Conservation (phyloP, 1,140 invertebrate species). For the Pachyrhynchus sulphureomaculatus region DNA sequence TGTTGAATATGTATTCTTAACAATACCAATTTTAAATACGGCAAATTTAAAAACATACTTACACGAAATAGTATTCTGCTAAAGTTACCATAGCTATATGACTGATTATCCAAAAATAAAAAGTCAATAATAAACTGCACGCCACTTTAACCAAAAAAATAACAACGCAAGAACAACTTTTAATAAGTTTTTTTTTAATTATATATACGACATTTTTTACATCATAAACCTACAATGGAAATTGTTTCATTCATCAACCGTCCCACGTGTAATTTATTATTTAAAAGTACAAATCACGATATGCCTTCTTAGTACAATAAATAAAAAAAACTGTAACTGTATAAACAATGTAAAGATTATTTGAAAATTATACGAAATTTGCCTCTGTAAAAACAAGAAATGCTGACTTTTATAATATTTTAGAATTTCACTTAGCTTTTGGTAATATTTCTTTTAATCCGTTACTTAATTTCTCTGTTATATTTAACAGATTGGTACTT, state of each 20-base stretch:
- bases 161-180: constrained; percentile 45
- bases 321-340: constrained; percentile 3
- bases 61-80: no score
- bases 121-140: constrained; percentile 15
- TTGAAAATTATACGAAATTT: no score
- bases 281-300: constrained; percentile 49
- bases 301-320: constrained; percentile 16
- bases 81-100: not conserved
- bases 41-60: no score
- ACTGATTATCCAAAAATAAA: constrained; percentile 31
- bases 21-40: no score
- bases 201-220: constrained; percentile 48
- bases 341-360: not conserved
- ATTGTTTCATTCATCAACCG: constrained; percentile 44
- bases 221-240: constrained; percentile 49
- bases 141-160: constrained; percentile 37
- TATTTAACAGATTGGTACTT: no score
- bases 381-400: no score
- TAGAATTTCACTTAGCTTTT: no score
- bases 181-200: constrained; percentile 37
- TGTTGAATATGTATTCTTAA: no score
- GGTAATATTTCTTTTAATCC: no score
- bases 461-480: no score
- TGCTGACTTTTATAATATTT: no score
- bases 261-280: constrained; percentile 40